Base-by-base conservation (phyloP, 2,888 invertebrate species). In the Labia minor region DNA sequence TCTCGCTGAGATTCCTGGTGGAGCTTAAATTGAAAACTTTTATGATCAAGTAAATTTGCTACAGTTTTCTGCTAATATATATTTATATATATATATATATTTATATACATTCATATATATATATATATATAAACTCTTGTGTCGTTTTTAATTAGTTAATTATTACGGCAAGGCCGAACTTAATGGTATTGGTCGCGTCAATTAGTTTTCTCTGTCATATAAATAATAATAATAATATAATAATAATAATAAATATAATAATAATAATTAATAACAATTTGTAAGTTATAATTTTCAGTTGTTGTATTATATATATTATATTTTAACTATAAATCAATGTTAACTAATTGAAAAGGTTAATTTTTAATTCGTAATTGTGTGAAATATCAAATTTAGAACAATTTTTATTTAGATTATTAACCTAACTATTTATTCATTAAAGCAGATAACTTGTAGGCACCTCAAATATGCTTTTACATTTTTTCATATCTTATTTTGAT, bases 121-220 rank as follows among this genome's bases (percentile, higher is more conserved):
- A n/a, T n/a, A n/a, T n/a, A 64, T 64, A 64, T 37, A 67, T 62
- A 64, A 64, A 65, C 64, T 67, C 37, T 65, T 68, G 68, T 68
- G 65, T 62, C 18, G 37, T 65, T 62, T 26, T 67, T 65, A 65
- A 61, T 65, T 21, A 63, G 65, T 67, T 64, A 19, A 16, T 67
- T 65, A n/a, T n/a, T n/a, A n/a, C n/a, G n/a, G n/a, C n/a, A 65
- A 33, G 61, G 68, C 63, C 66, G 49, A 21, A 63, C 26, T 37
- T 66, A 21, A 66, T 68, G 68, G 63, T 69, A 69, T 69, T 69
- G 68, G 69, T 67, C 66, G 67, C 67, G 67, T 67, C 64, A 37
- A 65, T 65, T 65, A 66, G 63, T 65, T 68, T 67, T 21, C 21
- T 20, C 49, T 49, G 49, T 49, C 49, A 49, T 6, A 26, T 26